Base-by-base conservation (phyloP, 2,888 invertebrate species). In the Gnatocerus cornutus region DNA sequence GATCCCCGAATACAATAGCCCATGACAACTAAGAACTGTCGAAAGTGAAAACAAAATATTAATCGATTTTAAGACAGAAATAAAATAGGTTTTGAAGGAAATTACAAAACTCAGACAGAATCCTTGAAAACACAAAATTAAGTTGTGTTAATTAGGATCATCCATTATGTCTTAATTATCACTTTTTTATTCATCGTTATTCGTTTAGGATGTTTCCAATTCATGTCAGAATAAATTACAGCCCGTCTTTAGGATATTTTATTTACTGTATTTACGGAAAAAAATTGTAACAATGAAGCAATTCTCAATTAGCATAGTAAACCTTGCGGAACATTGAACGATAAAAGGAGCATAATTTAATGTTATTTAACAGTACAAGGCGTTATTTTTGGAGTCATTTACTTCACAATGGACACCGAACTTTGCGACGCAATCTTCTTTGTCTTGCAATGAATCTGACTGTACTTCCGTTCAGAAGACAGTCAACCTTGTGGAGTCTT, bases 1-100 rank as follows among this genome's bases (percentile, higher is more conserved):
- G 62, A 12, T 48, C 37, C 13, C 52, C 64, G 53, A 56, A 65
- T 39, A 65, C 65, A 65, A 65, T 56, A 29, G 37, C 16, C 13
- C 37, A 46, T 48, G 65, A 65, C 65, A 65, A 48, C 56, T 56
- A 50, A 53, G 27, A 56, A 30, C 59, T 9, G 27, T 53, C 37
- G 48, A 52, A 62, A 52, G 48, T 56, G 27, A 39, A 62, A 62
- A 10, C 12, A 43, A 63, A 62, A 62, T 27, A 48, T 30, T 64
- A 64, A 64, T 53, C 53, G 43, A 64, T 50, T 50, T 30, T 27
- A 27, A 27, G 27, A 50, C 39, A 33, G 33, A 33, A 33, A 1
- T 2, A 33, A 33, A n/a, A 33, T 52, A 46, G 33, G 16, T 45
- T 59, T 46, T 8, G 21, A 63, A 63, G 62, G 52, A 63, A 52